Evolutionary conservation across 2,113 vertebrate genomes (phyloP), one percentile per base, ranked within the genome.

Genomic region (Xenopus laevis): DNA sequence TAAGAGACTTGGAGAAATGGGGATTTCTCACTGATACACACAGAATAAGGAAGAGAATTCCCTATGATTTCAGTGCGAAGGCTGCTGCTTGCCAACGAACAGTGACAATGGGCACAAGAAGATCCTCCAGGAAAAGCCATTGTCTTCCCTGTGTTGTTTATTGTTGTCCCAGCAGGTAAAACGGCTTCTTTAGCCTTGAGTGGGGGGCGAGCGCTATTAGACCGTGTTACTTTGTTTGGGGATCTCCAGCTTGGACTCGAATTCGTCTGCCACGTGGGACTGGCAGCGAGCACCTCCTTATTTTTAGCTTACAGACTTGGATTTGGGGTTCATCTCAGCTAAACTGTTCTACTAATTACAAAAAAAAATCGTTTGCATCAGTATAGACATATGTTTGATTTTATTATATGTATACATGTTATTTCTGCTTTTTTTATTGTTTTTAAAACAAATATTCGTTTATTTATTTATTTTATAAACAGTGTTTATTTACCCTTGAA

Each of bases 1-100:
- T 27, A 27, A 83, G 84, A 86, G 86, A 80, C 55, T 73, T 27
- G 81, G 82, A 71, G 79, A 83, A 82, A 86, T 82, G 80, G 85
- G 80, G 82, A 77, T 74, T 78, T 27, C 74, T 53, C n/a, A 6
- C 59, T 67, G 65, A 27, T 83, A 78, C 82, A 72, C 84, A 78
- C 82, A 72, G 79, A 81, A 71, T 59, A 72, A 58, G 65, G 58
- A 40, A 69, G 61, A 75, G 76, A 78, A 55, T 44, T 44, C 23
- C 23, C 23, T 27, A 27, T 27, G 2, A 27, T 27, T 27, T 53
- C 79, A 64, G 78, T 40, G 30, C 40, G 15, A 79, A 71, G 65
- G 58, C 73, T 18, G 77, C 78, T 79, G 75, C 79, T 79, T 78
- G 5, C 15, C 60, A 27, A 27, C 2, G 23, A 27, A 27, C 23